A percentile compares a stretch with the other conserved stretches of the same genome.
phyloP scores from a whole-genome alignment of 2,888 invertebrate genomes.

The Apocheima hispidaria region DNA sequence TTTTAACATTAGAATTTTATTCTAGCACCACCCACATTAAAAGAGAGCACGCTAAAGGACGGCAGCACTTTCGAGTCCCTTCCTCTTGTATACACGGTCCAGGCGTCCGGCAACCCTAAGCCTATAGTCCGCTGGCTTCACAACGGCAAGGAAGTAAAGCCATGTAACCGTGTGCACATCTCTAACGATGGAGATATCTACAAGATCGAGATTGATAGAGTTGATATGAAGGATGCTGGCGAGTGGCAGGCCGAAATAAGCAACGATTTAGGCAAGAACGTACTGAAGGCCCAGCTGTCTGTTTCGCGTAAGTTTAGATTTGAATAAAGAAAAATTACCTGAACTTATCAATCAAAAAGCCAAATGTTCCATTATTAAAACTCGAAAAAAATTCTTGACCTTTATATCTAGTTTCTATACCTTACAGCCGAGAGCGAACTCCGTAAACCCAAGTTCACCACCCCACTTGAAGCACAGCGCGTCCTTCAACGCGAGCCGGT shows the following conservation, averaged over 20 bases:
- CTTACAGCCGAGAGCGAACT: conserved; percentile 90
- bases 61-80: conserved; percentile 92
- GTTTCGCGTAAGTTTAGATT: conserved; percentile 88
- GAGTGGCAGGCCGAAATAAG: conserved; percentile 93
- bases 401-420: not conserved
- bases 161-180: conserved; percentile 87
- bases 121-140: conserved; percentile 93
- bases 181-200: conserved; percentile 90
- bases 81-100: conserved; percentile 91
- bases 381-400: too few relatives aligned
- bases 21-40: conserved; percentile 90
- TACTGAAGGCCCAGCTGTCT: conserved; percentile 89
- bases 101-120: conserved; percentile 91
- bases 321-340: too few relatives aligned
- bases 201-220: conserved; percentile 90
- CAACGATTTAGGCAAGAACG: conserved; percentile 93
- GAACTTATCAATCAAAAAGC: too few relatives aligned
- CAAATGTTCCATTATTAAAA: too few relatives aligned
- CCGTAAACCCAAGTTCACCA: conserved; percentile 91
- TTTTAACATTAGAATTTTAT: conserved; percentile 29
- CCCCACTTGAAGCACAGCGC: conserved; percentile 89
- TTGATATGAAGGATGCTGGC: conserved; percentile 91
- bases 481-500: conserved; percentile 89
- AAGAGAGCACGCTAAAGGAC: conserved; percentile 91
- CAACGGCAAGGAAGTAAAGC: conserved; percentile 90